Base-by-base conservation (phyloP, 2,113 vertebrate genomes). In the Platanista minor region DNA sequence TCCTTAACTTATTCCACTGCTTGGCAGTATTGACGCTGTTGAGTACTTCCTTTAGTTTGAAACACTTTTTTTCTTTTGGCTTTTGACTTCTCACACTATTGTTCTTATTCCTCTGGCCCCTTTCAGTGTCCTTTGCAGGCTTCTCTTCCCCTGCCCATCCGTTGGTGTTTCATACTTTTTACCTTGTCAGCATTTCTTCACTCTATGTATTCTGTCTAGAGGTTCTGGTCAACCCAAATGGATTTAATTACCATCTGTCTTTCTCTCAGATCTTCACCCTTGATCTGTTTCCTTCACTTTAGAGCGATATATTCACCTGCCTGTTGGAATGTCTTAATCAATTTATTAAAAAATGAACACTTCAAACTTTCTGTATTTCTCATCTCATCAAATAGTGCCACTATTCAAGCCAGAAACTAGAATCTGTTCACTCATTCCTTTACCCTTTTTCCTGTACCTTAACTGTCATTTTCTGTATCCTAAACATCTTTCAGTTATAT, bases 241-340 rank as follows among this genome's bases (percentile, higher is more conserved):
- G 49, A 39, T 41, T 81, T 54, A 77, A 75, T 94, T 95, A 62
- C n/a, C 49, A 23, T 77, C 61, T 81, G 3, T 87, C 17, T 75
- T 21, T 88, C 49, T 33, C 39, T 91, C 54, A 61, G 2, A 52
- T 33, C 25, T 81, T 27, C 43, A 89, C 54, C 61, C 49, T 90
- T 93, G 82, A 27, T 81, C 69, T 96, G 33, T 96, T 94, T 95
- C 62, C 43, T 87, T 95, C 33, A 67, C 75, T 88, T 91, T 9
- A n/a, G 78, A 92, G 25, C 15, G 43, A 5, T 61, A 12, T 39
- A 62, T 86, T 95, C 11, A 92, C 27, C 7, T 78, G 39, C 36
- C 15, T 86, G 31, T 62, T 83, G 23, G 23, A 57, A 43, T 41
- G 59, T 59, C 29, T 83, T 43, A 90, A 54, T 93, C 33, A 85